Percentiles rank a stretch among this genome's conserved stretches.
These are phyloP conservation scores for Conus canariensis DNA, from an alignment of 2,888 invertebrate species.

Conservation along the genomic window DNA sequence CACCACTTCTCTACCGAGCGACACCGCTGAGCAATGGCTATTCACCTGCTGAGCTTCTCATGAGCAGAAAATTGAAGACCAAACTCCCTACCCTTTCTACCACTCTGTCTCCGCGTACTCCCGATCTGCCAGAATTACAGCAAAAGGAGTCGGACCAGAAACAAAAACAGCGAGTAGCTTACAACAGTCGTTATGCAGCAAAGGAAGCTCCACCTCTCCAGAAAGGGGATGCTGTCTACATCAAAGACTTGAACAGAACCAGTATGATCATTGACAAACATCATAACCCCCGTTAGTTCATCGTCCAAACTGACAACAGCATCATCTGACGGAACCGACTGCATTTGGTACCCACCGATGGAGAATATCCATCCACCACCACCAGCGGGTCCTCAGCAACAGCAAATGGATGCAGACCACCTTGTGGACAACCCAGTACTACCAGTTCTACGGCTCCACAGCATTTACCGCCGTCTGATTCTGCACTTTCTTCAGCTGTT, in stretches of 20 bases:
- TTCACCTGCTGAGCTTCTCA: slow-evolving; percentile 13
- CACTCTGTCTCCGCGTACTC: neutral
- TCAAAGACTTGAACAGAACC: neutral
- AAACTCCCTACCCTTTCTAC: neutral
- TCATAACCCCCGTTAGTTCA: slow-evolving; percentile 7
- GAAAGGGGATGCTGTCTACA: neutral
- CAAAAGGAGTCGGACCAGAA: neutral
- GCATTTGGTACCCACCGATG: neutral
- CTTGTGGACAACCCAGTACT: neutral
- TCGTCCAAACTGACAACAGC: neutral
- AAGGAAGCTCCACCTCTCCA: slow-evolving; percentile 19
- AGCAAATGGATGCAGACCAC: neutral
- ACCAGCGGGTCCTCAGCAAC: neutral
- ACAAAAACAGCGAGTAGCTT: neutral
- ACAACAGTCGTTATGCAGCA: neutral
- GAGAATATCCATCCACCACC: neutral
- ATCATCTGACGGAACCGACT: neutral
- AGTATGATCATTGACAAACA: neutral
- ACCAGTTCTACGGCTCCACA: neutral
- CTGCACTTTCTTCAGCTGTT: neutral
- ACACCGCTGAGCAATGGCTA: slow-evolving; percentile 31
- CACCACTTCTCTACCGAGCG: slow-evolving; percentile 30
- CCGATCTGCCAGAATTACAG: neutral
- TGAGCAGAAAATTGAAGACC: slow-evolving; percentile 32
- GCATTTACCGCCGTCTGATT: neutral